Conservation (phyloP, 1,140 invertebrate species). For the Lutraria rhynchaena region DNA sequence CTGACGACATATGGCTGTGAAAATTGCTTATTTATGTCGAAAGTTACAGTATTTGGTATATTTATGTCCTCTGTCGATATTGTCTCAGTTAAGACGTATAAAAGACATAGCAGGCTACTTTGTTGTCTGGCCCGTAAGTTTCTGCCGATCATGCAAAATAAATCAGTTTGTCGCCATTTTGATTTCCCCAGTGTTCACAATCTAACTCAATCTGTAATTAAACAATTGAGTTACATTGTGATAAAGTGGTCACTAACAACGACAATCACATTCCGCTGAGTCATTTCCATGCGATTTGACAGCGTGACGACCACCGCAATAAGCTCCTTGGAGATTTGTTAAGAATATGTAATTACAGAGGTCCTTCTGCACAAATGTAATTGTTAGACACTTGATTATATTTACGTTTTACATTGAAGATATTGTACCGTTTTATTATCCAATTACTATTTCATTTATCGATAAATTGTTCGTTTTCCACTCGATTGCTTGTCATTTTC, state of each 20-base stretch:
- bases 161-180: too few relatives aligned
- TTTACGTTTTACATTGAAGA: slow-evolving; percentile 50
- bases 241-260: slow-evolving; percentile 13
- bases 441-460: slow-evolving; percentile 51
- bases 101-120: too few relatives aligned
- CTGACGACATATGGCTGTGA: too few relatives aligned
- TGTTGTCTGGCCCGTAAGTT: too few relatives aligned
- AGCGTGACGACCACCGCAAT: background rate
- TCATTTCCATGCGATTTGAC: slow-evolving; percentile 11
- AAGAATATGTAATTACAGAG: slow-evolving; percentile 31
- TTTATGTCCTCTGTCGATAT: too few relatives aligned
- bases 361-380: slow-evolving; percentile 31
- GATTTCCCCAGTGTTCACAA: too few relatives aligned
- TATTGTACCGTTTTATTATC: slow-evolving; percentile 48
- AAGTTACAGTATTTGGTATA: too few relatives aligned
- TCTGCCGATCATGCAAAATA: too few relatives aligned
- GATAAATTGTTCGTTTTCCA: slow-evolving; percentile 54
- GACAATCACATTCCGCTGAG: slow-evolving; percentile 19
- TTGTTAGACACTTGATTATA: slow-evolving; percentile 38
- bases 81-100: too few relatives aligned
- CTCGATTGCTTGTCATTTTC: slow-evolving; percentile 24
- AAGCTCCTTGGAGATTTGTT: slow-evolving; percentile 21
- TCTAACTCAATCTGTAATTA: background rate
- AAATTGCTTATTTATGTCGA: too few relatives aligned
- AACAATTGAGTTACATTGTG: slow-evolving; percentile 31